Conservation (phyloP, 2,113 vertebrate genomes). For the Rhinolophus ferrumequinum region DNA sequence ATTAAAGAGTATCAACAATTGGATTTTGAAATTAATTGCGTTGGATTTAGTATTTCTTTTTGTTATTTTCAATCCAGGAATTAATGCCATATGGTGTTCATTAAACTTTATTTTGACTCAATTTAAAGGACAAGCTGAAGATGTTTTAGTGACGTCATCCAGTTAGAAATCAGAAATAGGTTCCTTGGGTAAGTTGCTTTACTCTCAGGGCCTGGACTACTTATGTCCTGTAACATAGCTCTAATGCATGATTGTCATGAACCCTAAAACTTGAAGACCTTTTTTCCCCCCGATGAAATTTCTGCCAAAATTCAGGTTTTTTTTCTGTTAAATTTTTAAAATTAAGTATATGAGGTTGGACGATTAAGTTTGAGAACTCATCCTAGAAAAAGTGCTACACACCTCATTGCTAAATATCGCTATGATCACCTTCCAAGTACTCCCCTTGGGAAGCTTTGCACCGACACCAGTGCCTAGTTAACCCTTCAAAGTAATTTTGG, state of each 20-base stretch:
- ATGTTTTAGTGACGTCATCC: neutral
- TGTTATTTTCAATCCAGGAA: slow-evolving; percentile 11
- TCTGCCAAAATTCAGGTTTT: neutral
- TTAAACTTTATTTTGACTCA: slow-evolving; percentile 44
- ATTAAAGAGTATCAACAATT: slow-evolving; percentile 23
- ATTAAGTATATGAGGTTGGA: neutral
- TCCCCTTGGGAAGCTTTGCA: too few species aligned
- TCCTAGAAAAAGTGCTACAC: too few species aligned
- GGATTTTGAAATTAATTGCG: slow-evolving; percentile 30
- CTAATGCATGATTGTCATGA: neutral
- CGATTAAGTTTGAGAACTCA: too few species aligned
- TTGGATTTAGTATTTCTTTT: slow-evolving; percentile 26
- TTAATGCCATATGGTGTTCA: slow-evolving; percentile 15
- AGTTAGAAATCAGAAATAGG: neutral
- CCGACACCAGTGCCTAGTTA: too few species aligned
- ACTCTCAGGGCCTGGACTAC: neutral
- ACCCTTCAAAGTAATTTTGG: too few species aligned
- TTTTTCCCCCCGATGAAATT: neutral
- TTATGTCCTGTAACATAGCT: neutral
- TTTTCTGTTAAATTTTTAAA: neutral
- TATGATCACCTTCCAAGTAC: too few species aligned
- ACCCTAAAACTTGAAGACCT: neutral
- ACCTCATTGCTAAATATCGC: too few species aligned
- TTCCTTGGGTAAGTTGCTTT: neutral
- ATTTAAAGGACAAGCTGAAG: neutral